Conservation (phyloP, 2,113 vertebrate species). For the Lasiurus borealis region DNA sequence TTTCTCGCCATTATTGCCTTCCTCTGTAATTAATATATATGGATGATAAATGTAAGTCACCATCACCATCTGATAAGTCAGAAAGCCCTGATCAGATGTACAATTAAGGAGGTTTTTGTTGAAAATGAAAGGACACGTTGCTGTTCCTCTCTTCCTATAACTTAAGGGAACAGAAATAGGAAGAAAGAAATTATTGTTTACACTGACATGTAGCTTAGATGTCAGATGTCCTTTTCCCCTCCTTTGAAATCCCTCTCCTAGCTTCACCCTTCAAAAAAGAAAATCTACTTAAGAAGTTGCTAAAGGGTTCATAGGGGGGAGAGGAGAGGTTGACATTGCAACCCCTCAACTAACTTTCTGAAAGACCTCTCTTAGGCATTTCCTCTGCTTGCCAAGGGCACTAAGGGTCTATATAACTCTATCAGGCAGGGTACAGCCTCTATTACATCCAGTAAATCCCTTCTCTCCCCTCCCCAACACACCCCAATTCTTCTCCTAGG, state of each 20-base stretch:
- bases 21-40: not conserved
- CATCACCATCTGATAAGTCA: not conserved
- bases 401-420: not conserved
- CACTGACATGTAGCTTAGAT: not conserved
- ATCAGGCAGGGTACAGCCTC: not conserved
- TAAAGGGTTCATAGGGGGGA: not conserved
- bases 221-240: not conserved
- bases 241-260: not conserved
- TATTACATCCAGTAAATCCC: not conserved
- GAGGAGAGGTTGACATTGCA: not conserved
- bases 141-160: not conserved
- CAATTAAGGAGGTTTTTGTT: not conserved
- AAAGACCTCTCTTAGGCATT: not conserved
- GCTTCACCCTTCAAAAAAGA: not conserved
- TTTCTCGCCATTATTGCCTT: not conserved
- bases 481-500: not conserved
- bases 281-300: not conserved
- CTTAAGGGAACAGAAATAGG: not conserved
- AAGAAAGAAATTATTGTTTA: not conserved
- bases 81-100: too few relatives aligned
- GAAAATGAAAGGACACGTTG: not conserved
- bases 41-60: not conserved
- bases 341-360: not conserved
- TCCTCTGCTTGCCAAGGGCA: not conserved
- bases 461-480: not conserved